These are phyloP conservation scores for Elgaria multicarinata DNA, from an alignment of 2,113 vertebrate genomes.

Conservation along the genomic window DNA sequence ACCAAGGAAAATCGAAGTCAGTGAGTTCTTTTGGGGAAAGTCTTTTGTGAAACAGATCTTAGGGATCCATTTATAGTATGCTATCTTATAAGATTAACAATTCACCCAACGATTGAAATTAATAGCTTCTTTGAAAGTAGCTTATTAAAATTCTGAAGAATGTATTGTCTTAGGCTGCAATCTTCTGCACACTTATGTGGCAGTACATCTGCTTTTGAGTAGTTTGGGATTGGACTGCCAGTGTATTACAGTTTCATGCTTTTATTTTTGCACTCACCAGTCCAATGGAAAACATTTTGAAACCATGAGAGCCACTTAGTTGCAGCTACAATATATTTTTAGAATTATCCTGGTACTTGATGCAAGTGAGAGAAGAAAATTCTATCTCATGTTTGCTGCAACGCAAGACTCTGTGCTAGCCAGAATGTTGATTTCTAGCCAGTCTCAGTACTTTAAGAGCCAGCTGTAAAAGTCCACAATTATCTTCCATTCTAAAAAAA, in stretches of 20 bases:
- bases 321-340: neutral
- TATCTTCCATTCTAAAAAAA: neutral
- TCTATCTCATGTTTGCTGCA: neutral
- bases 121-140: slow-evolving; percentile 57
- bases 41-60: slow-evolving; percentile 42
- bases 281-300: neutral
- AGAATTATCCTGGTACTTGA: neutral
- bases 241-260: neutral
- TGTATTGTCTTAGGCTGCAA: neutral
- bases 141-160: slow-evolving; percentile 32
- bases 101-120: slow-evolving; percentile 40
- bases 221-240: neutral
- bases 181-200: neutral
- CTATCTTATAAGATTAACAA: slow-evolving; percentile 55
- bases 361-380: neutral
- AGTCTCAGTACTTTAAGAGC: neutral
- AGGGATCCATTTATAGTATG: slow-evolving; percentile 48
- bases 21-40: slow-evolving; percentile 38
- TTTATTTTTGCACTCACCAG: neutral
- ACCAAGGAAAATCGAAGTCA: slow-evolving; percentile 64
- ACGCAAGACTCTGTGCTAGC: neutral
- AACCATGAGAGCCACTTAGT: neutral
- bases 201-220: neutral
- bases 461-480: neutral
- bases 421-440: neutral